Percentiles rank a stretch among this genome's conserved stretches.
Evolutionary conservation across 2,113 vertebrate genomes (phyloP).

Genomic region (Dasyprocta punctata): DNA sequence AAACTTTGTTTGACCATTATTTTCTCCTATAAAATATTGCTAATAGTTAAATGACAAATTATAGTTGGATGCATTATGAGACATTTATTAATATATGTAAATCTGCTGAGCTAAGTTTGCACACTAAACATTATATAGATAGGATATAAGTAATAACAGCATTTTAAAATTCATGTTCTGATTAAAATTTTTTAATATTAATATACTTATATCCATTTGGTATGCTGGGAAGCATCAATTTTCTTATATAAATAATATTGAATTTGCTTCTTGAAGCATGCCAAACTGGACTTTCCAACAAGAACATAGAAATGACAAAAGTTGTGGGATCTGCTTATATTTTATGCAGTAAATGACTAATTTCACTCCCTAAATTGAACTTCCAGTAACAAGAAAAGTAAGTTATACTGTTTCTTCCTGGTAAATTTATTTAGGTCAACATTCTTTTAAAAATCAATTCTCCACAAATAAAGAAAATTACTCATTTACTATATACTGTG

Average conservation of each 20-base stretch:
- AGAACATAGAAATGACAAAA: neutral
- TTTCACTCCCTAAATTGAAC: neutral
- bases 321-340: neutral
- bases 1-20: neutral
- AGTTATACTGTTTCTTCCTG: neutral
- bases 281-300: conserved; percentile 34
- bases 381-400: conserved; percentile 37
- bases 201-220: neutral
- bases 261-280: neutral
- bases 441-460: conserved; percentile 52
- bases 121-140: neutral
- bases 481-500: neutral
- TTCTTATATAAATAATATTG: conserved; percentile 10
- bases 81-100: neutral
- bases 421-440: conserved; percentile 36
- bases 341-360: conserved; percentile 51
- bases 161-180: neutral
- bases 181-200: neutral
- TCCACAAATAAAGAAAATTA: conserved; percentile 52
- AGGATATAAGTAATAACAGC: neutral
- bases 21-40: neutral
- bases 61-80: neutral
- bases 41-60: neutral
- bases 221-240: conserved; percentile 14
- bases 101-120: neutral